Evolutionary conservation across 2,797 vertebrate species (phyloP).

Genomic region (Monodelphis domestica): DNA sequence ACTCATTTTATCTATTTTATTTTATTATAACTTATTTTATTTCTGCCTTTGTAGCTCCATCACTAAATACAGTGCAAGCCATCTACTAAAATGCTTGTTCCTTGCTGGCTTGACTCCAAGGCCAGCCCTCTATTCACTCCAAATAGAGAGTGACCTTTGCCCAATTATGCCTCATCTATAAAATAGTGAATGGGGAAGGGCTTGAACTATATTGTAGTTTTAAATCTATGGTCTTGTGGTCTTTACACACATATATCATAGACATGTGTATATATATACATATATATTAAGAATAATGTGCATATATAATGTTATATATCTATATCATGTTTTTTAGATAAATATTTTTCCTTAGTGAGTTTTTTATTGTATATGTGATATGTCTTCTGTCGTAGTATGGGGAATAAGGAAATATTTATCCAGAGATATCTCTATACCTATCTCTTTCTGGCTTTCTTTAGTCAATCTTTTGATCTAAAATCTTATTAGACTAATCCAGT

Average conservation of each 20-base stretch:
- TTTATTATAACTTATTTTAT: too few species aligned
- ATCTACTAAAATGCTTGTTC: not conserved
- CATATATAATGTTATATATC: too few species aligned
- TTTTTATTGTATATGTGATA: too few species aligned
- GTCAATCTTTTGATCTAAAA: too few species aligned
- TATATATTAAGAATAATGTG: not conserved
- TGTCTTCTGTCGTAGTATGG: too few species aligned
- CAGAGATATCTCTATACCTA: not conserved
- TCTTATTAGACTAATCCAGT: not conserved
- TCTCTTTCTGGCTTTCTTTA: not conserved
- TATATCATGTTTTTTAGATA: too few species aligned
- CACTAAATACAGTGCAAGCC: not conserved
- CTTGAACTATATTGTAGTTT: not conserved
- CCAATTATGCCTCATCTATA: not conserved
- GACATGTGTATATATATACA: not conserved
- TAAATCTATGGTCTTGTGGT: not conserved
- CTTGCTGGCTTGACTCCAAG: not conserved
- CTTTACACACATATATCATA: not conserved
- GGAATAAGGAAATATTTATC: too few species aligned
- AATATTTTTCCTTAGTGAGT: too few species aligned
- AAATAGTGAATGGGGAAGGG: not conserved
- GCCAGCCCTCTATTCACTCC: not conserved
- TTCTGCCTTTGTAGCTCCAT: not conserved
- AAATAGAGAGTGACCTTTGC: not conserved
- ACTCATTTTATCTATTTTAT: too few species aligned